Evolutionary conservation across 2,113 vertebrate genomes (phyloP).

Genomic region (rat (Rattus norvegicus)): GRCr8 NC_086025.1:76379001-76379500

Average conservation of each 20-base stretch:
- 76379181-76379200: neutral
- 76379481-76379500: conserved; percentile 20
- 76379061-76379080: neutral
- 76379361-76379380: neutral
- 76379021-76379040: neutral
- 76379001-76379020: too few relatives aligned
- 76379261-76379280: neutral
- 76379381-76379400: neutral
- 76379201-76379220: neutral
- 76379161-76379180: neutral
- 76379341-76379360: neutral
- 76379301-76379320: neutral
- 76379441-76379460: conserved; percentile 39
- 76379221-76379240: neutral
- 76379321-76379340: neutral
- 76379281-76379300: neutral
- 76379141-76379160: conserved; percentile 1
- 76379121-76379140: neutral
- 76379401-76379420: conserved; percentile 34
- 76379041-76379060: neutral
- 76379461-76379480: neutral
- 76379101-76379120: neutral
- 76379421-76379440: neutral
- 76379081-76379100: neutral
- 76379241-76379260: neutral